These are phyloP conservation scores for Xyrauchen texanus DNA, from an alignment of 2,113 vertebrate species.

Conservation along the genomic window DNA sequence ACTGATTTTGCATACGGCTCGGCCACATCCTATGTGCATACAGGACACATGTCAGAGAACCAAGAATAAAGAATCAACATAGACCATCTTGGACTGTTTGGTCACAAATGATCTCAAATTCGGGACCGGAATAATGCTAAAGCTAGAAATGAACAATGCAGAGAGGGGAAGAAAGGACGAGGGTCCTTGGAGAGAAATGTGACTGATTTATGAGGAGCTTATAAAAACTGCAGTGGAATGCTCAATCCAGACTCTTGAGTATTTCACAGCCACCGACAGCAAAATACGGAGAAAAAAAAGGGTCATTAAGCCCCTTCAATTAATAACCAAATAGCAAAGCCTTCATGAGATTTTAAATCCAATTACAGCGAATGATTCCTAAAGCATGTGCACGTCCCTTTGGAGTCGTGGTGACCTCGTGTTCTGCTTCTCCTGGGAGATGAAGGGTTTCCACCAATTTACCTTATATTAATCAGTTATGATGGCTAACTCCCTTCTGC, in stretches of 20 bases:
- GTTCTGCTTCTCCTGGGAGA: conserved; percentile 13
- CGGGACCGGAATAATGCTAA: too few relatives aligned
- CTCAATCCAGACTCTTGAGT: background rate
- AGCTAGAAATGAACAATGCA: background rate
- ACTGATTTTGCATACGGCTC: too few relatives aligned
- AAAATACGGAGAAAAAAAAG: background rate
- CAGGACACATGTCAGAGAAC: too few relatives aligned
- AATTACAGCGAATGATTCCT: conserved; percentile 48
- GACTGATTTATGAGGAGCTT: conserved; percentile 25
- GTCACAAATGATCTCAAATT: too few relatives aligned
- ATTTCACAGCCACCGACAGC: background rate
- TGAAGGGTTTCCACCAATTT: conserved; percentile 40
- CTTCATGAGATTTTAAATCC: conserved; percentile 45
- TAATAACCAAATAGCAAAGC: conserved; percentile 41
- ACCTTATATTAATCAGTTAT: conserved; percentile 53
- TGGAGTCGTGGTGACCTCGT: conserved; percentile 27
- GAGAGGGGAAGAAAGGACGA: background rate
- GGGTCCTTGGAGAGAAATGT: conserved; percentile 5
- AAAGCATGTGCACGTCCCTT: conserved; percentile 28
- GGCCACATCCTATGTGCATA: too few relatives aligned
- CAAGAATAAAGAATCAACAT: too few relatives aligned
- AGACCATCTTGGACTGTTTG: too few relatives aligned
- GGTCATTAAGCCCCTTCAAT: conserved; percentile 21
- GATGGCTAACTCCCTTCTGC: conserved; percentile 23
- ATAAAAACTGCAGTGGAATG: conserved; percentile 23